These are phyloP conservation scores for Petrophora chlorosata DNA, from an alignment of 2,888 invertebrate species.

Conservation along the genomic window DNA sequence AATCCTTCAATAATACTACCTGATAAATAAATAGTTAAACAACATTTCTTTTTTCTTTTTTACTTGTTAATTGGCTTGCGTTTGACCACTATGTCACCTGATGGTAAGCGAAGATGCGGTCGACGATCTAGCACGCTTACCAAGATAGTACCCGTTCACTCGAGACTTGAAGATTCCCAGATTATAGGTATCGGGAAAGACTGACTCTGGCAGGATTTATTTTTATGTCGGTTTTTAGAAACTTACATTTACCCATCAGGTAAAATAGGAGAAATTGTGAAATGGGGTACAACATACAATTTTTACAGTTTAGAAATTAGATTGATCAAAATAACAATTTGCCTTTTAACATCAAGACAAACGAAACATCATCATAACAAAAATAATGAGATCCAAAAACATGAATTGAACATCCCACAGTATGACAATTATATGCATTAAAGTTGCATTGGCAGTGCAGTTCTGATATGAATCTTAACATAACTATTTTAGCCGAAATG, in stretches of 20 bases:
- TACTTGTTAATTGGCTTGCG: too few relatives aligned
- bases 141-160: too few relatives aligned
- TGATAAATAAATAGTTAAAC: background rate
- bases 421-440: constrained; percentile 30
- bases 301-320: too few relatives aligned
- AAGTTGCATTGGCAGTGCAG: constrained; percentile 41
- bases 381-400: constrained; percentile 26
- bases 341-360: background rate
- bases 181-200: too few relatives aligned
- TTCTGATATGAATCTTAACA: constrained; percentile 25
- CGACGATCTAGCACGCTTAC: too few relatives aligned
- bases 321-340: background rate
- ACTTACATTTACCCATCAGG: too few relatives aligned
- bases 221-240: too few relatives aligned
- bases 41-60: too few relatives aligned
- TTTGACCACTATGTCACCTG: too few relatives aligned
- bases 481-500: constrained; percentile 19
- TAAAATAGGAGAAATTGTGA: background rate
- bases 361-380: constrained; percentile 20
- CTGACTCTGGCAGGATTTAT: too few relatives aligned
- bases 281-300: background rate
- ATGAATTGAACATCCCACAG: constrained; percentile 29
- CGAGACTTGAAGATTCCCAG: too few relatives aligned
- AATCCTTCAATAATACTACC: background rate
- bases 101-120: too few relatives aligned